Evolutionary conservation across 2,888 invertebrate species (phyloP).

Genomic region (Pollenia griseotomentosa): DNA sequence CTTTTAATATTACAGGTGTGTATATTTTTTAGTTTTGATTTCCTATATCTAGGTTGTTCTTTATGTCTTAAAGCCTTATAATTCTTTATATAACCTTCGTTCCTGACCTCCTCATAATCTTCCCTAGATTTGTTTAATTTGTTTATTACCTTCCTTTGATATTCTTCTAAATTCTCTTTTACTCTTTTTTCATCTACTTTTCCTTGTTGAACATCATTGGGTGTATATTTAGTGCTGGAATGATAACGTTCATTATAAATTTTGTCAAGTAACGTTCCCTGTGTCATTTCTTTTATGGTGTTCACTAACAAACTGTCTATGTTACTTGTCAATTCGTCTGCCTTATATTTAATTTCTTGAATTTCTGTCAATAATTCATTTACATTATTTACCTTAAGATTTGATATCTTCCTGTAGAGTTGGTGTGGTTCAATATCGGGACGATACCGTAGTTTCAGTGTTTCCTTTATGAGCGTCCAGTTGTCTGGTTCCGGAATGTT

Average conservation of each 20-base stretch:
- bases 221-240: no score
- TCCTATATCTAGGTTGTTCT: constrained; percentile 7
- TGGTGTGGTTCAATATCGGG: constrained; percentile 52
- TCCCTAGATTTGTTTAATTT: constrained; percentile 49
- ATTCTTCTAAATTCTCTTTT: no score
- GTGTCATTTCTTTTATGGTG: constrained; percentile 54
- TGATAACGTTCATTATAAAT: no score
- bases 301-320: constrained; percentile 53
- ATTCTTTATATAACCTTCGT: constrained; percentile 47
- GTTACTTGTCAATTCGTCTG: constrained; percentile 55
- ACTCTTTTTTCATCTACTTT: no score
- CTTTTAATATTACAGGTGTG: constrained; percentile 68
- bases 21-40: constrained; percentile 56
- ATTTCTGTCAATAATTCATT: constrained; percentile 21
- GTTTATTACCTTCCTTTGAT: constrained; percentile 40
- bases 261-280: constrained; percentile 56
- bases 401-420: constrained; percentile 41
- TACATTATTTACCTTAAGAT: constrained; percentile 46
- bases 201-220: no score
- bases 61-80: constrained; percentile 1
- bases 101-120: constrained; percentile 4
- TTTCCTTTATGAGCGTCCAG: constrained; percentile 32
- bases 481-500: constrained; percentile 4
- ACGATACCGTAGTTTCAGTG: constrained; percentile 55
- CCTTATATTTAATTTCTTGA: constrained; percentile 11